phyloP scores from a whole-genome alignment of 1,140 invertebrate species.

The Homarus americanus region DNA sequence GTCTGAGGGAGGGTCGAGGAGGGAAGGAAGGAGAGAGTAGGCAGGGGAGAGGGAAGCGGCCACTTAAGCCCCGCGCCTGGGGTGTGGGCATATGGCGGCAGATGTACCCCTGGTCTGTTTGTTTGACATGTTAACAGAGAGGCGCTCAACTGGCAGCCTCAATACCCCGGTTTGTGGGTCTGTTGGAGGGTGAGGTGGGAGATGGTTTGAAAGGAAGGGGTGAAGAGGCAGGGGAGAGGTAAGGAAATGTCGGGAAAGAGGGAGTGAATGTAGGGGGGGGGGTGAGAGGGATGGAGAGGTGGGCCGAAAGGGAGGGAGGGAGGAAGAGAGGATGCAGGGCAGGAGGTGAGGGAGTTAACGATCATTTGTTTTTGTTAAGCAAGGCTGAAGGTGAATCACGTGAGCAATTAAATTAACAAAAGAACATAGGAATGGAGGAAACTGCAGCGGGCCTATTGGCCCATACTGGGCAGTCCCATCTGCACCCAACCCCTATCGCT shows the following conservation, averaged over 20 bases:
- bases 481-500: too few species aligned
- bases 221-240: neutral
- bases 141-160: conserved; percentile 13
- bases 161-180: conserved; percentile 1
- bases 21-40: neutral
- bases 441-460: too few species aligned
- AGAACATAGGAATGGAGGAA: too few species aligned
- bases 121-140: conserved; percentile 33
- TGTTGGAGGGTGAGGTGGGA: too few species aligned
- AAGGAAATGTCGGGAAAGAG: conserved; percentile 8
- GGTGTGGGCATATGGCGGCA: conserved; percentile 33
- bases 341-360: too few species aligned
- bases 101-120: conserved; percentile 19
- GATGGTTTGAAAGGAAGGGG: neutral
- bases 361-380: too few species aligned
- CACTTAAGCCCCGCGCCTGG: neutral
- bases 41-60: conserved; percentile 20
- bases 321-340: too few species aligned
- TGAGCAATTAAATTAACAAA: too few species aligned
- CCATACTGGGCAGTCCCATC: too few species aligned
- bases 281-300: neutral
- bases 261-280: conserved; percentile 1
- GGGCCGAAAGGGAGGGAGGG: neutral
- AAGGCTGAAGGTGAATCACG: too few species aligned
- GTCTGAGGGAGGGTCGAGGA: neutral